Evolutionary conservation across 2,797 vertebrate species (phyloP), one percentile per base, ranked within the genome.

Genomic region (Scarus forsteni): DNA sequence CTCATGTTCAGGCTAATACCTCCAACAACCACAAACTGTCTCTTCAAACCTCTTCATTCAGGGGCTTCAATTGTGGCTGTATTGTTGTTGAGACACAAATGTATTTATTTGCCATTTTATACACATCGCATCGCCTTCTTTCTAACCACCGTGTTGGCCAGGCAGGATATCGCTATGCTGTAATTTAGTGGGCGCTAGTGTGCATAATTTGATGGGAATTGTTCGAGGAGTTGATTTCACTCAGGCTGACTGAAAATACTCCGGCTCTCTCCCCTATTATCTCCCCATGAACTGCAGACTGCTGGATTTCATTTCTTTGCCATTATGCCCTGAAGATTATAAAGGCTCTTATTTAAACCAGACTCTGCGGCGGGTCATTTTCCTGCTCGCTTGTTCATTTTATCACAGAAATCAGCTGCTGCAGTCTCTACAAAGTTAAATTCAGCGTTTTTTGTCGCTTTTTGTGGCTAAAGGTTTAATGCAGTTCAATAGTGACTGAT

Each of bases 331-430:
- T 16, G 11, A 35, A 77, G 67, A 75, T 66, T 64, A 62, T 1
- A 42, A 56, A 60, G 48, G 38, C 62, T 77, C 57, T 70, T 19
- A 36, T 57, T 62, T 42, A 35, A 15, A 18, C 40, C 65, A 43
- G 8, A 18, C 65, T 39, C 42, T 16, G 8, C 59, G n/a, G 43
- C 7, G 7, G 39, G 38, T 50, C 60, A 14, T 38, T 46, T 59
- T 16, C 60, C 46, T 6, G 19, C 36, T 55, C 34, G 0, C 0
- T 36, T 42, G 16, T 36, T 66, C 61, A 46, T 45, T 72, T 66
- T 48, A 70, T 66, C 56, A 12, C 19, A 7, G 6, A 48, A 61
- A 70, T 78, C 74, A 68, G 48, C 74, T 36, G 77, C 71, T 61
- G 73, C 27, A 4, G 56, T 44, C 54, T 64, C 48, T 15, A 53